phyloP scores from a whole-genome alignment of 2,113 vertebrate species.

The Paraplagusia blochii region DNA sequence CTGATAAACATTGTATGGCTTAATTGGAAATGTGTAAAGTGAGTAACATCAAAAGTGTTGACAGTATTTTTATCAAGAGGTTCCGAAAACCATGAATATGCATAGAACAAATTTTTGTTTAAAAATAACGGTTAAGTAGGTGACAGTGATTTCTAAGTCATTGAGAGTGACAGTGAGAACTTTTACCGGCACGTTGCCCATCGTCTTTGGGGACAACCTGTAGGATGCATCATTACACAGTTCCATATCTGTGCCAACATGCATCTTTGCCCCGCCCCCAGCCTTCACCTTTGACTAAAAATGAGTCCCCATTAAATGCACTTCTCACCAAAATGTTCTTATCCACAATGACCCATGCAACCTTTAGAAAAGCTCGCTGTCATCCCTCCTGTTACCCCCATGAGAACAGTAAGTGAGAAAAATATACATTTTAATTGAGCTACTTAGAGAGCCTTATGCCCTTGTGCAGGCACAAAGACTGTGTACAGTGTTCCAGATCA shows the following conservation, averaged over 20 bases:
- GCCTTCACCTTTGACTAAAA: slow-evolving; percentile 40
- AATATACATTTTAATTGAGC: slow-evolving; percentile 69
- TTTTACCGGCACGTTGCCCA: slow-evolving; percentile 51
- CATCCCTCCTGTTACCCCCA: slow-evolving; percentile 49
- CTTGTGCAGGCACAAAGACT: slow-evolving; percentile 60
- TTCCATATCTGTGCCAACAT: slow-evolving; percentile 43
- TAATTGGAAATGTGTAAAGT: slow-evolving; percentile 10
- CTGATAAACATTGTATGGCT: no score
- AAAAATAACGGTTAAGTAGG: slow-evolving; percentile 25
- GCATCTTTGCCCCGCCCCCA: slow-evolving; percentile 1
- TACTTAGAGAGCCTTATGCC: slow-evolving; percentile 57
- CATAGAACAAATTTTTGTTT: slow-evolving; percentile 36
- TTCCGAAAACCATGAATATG: slow-evolving; percentile 16
- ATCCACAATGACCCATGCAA: slow-evolving; percentile 48
- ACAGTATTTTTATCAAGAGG: no score
- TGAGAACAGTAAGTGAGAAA: slow-evolving; percentile 56
- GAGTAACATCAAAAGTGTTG: no score
- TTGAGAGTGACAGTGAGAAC: slow-evolving; percentile 60
- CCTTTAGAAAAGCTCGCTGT: slow-evolving; percentile 50
- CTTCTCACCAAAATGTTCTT: slow-evolving; percentile 51
- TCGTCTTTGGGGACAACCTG: slow-evolving; percentile 39
- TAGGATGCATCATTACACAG: slow-evolving; percentile 46
- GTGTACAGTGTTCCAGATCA: slow-evolving; percentile 65
- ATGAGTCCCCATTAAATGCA: slow-evolving; percentile 45
- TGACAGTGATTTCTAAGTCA: slow-evolving; percentile 49